Evolutionary conservation across 2,113 vertebrate species (phyloP).

Genomic region (Myodes glareolus): DNA sequence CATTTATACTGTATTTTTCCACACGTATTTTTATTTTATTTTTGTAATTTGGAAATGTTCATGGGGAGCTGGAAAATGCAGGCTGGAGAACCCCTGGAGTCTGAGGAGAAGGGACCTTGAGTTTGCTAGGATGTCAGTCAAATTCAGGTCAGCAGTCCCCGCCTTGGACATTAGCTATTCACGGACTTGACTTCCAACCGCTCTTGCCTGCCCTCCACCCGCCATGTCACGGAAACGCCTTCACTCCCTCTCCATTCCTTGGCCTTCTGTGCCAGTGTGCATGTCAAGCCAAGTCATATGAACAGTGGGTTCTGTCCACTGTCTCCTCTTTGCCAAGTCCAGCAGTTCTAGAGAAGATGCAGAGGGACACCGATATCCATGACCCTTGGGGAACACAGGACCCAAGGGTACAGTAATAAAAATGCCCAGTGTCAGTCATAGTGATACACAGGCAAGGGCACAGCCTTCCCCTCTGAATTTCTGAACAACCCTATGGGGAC

Average conservation of each 20-base stretch:
- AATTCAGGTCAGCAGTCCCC: background rate
- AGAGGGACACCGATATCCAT: background rate
- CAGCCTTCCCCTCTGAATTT: background rate
- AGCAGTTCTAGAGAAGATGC: background rate
- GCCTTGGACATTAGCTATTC: background rate
- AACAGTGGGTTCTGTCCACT: background rate
- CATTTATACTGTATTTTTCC: slow-evolving; percentile 79
- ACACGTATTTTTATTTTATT: slow-evolving; percentile 61
- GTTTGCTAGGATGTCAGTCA: background rate
- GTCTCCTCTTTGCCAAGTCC: background rate
- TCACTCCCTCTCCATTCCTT: background rate
- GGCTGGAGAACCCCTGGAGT: slow-evolving; percentile 47
- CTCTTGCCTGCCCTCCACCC: background rate
- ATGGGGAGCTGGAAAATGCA: slow-evolving; percentile 49
- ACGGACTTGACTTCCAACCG: background rate
- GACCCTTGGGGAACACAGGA: background rate
- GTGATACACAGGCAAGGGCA: background rate
- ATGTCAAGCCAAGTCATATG: background rate
- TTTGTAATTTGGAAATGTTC: slow-evolving; percentile 75
- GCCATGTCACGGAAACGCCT: background rate
- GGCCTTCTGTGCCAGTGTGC: background rate
- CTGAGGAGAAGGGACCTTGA: background rate
- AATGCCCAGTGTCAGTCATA: fast-evolving
- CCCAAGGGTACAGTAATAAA: background rate
- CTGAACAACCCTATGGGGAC: background rate